Evolutionary conservation across 2,797 vertebrate species (phyloP), one percentile per base, ranked within the genome.

Genomic region (Heterohyrax brucei): DNA sequence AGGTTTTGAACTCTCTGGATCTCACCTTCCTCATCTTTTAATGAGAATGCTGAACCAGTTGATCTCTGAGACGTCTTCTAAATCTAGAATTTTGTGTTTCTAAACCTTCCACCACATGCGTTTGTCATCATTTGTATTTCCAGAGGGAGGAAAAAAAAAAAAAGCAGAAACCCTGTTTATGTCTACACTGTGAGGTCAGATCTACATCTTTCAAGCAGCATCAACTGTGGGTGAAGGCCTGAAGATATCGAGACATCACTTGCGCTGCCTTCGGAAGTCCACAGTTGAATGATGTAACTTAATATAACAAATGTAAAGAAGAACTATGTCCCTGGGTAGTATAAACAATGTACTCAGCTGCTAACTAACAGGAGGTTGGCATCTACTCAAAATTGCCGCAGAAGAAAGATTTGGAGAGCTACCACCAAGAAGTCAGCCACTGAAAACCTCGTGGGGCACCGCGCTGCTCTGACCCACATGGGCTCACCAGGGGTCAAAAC

Each of bases 41-140:
- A 26, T 21, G 16, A 83, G 39, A 7, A 13, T 50, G 7, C 83
- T 75, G 33, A 93, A 62, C 39, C 46, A 28, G 5, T 1, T 53
- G 44, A 91, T 85, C 79, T 93, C 79, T 92, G 85, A 89, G 77
- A 80, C 4, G 6, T 48, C 21, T 87, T 81, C 53, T 85, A n/a
- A 39, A 46, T 33, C 18, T 64, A 12, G 53, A 30, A 33, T 44
- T 73, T 89, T 87, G 10, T 76, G 50, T 91, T 91, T 94, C 50
- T 79, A 84, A 94, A 28, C 87, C n/a, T 24, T 53, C 22, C 3
- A 21, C 22, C 7, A 39, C 0, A 10, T 1, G 48, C 30, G 26
- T n/a, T 93, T 53, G 62, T 39, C 56, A 14, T 4, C 26, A 14
- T 4, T 22, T 18, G 61, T 5, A 59, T 91, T 93, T 89, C 53